These are phyloP conservation scores for Dicrurus megarhynchus DNA, from an alignment of 2,113 vertebrate genomes.

Conservation along the genomic window DNA sequence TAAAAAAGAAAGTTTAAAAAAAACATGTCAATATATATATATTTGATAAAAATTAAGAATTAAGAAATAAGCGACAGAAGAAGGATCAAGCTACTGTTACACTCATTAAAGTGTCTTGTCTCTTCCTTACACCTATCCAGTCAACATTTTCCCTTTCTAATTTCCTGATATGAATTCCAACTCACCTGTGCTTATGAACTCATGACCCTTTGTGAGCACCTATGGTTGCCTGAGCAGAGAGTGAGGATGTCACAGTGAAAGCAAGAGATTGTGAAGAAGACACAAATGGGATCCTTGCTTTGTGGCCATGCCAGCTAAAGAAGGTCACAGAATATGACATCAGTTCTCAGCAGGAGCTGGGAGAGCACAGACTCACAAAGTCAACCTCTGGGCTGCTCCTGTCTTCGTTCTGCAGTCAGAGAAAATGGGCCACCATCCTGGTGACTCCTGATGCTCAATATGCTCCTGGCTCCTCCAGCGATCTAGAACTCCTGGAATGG, in stretches of 20 bases:
- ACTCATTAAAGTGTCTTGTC: neutral
- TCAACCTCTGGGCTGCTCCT: neutral
- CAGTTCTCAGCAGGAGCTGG: neutral
- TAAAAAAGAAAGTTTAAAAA: neutral
- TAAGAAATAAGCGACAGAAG: neutral
- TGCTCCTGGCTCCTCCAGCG: neutral
- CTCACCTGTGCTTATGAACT: neutral
- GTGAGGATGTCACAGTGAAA: neutral
- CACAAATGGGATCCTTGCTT: neutral
- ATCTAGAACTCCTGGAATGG: neutral
- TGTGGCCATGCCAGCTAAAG: neutral
- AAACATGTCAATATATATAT: rapidly evolving
- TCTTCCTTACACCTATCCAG: neutral
- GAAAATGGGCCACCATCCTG: neutral
- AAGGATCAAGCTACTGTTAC: neutral
- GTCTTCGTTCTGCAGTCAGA: neutral
- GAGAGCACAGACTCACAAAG: neutral
- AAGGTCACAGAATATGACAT: neutral
- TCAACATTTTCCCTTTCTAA: neutral
- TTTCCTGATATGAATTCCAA: neutral
- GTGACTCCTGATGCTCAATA: rapidly evolving
- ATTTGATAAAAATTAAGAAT: neutral
- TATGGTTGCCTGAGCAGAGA: neutral
- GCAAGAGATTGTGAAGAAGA: neutral
- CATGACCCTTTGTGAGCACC: rapidly evolving